These are phyloP conservation scores for Malurus elegans DNA, from an alignment of 2,113 vertebrate species.

Conservation along the genomic window DNA sequence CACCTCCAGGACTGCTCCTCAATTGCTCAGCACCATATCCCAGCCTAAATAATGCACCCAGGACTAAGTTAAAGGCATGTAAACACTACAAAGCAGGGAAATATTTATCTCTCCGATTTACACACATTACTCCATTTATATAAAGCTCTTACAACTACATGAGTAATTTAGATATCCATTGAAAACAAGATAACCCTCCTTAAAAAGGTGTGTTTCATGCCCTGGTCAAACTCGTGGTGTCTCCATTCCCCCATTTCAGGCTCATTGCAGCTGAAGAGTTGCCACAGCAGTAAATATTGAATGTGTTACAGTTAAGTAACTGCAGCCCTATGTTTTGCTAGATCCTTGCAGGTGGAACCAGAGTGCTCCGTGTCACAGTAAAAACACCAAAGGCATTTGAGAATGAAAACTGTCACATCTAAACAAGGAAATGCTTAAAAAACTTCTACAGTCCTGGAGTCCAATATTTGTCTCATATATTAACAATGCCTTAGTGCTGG, in stretches of 20 bases:
- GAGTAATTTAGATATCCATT: not conserved
- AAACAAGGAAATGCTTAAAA: not conserved
- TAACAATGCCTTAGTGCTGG: rapidly evolving
- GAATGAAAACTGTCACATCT: not conserved
- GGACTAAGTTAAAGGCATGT: not conserved
- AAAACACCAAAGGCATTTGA: not conserved
- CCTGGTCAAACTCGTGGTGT: not conserved
- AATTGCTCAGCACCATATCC: not conserved
- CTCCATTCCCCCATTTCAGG: not conserved
- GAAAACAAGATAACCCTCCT: not conserved
- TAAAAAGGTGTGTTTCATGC: not conserved
- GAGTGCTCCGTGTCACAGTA: not conserved
- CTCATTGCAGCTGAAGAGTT: not conserved
- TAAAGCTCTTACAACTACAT: not conserved
- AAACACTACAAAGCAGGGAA: not conserved
- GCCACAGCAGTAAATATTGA: not conserved
- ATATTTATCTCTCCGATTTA: not conserved
- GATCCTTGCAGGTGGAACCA: not conserved
- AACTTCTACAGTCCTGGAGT: not conserved
- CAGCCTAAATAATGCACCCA: not conserved
- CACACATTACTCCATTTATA: not conserved
- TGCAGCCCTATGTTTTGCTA: not conserved
- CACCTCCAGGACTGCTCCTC: not conserved
- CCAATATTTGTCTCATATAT: not conserved
- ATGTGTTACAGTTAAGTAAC: not conserved